Evolutionary conservation across 2,797 vertebrate species (phyloP).

Genomic region (Bryconaethiops microstoma): DNA sequence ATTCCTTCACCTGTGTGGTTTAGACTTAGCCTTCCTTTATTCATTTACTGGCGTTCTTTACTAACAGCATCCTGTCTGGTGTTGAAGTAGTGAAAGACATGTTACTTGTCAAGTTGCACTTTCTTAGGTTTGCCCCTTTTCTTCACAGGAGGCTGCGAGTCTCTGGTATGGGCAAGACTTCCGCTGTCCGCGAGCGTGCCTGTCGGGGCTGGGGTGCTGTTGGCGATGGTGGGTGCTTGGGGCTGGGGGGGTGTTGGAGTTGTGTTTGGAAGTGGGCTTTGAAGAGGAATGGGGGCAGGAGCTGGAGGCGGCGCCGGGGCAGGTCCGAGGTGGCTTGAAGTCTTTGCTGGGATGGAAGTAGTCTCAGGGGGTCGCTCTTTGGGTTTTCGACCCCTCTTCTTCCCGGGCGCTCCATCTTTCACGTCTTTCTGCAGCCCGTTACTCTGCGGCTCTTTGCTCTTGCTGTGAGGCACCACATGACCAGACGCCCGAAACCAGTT

Average conservation of each 20-base stretch:
- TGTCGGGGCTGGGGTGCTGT: conserved; percentile 62
- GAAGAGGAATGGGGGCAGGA: conserved; percentile 66
- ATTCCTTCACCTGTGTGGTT: too few species aligned
- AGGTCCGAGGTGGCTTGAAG: conserved; percentile 66
- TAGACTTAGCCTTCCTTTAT: conserved; percentile 23
- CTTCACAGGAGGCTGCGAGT: conserved; percentile 66
- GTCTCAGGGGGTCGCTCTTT: conserved; percentile 80
- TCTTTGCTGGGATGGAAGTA: conserved; percentile 64
- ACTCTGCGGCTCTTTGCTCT: conserved; percentile 76
- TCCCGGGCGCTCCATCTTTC: conserved; percentile 79
- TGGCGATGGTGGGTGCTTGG: conserved; percentile 51
- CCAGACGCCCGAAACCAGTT: conserved; percentile 94
- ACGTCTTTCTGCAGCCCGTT: conserved; percentile 77
- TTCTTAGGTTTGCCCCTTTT: conserved; percentile 83
- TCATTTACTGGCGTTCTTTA: conserved; percentile 59
- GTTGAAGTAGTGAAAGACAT: conserved; percentile 60
- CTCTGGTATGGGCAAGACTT: conserved; percentile 74
- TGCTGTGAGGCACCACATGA: conserved; percentile 80
- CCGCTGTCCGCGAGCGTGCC: conserved; percentile 69
- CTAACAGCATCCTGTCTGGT: conserved; percentile 66
- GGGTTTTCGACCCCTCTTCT: conserved; percentile 92
- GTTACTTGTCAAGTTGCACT: conserved; percentile 71
- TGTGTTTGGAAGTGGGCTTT: conserved; percentile 57
- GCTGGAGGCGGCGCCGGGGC: conserved; percentile 57
- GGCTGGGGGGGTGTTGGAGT: conserved; percentile 55